These are phyloP conservation scores for Myrmophylax atrothorax DNA, from an alignment of 2,113 vertebrate genomes.

Conservation along the genomic window DNA sequence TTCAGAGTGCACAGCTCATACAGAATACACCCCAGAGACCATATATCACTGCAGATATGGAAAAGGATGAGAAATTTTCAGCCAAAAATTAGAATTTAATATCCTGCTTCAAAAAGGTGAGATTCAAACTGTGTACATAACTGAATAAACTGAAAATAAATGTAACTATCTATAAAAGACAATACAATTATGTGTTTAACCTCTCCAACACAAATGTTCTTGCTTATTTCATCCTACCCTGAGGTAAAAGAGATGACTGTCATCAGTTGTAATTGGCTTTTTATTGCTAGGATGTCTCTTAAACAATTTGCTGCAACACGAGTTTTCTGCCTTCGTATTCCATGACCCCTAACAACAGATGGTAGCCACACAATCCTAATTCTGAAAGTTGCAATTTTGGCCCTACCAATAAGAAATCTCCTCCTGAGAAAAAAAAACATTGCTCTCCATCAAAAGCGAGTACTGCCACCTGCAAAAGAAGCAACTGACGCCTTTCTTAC, in stretches of 20 bases:
- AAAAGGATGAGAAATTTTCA: background rate
- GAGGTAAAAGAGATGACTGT: background rate
- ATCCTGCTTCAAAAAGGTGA: background rate
- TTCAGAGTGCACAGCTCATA: constrained; percentile 92
- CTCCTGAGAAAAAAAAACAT: background rate
- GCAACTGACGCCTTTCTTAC: background rate
- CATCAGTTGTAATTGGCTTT: background rate
- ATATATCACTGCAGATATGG: constrained; percentile 86
- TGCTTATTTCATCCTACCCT: background rate
- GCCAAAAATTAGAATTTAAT: background rate
- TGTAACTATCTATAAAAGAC: background rate
- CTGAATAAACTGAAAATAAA: background rate
- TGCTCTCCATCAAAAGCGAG: background rate
- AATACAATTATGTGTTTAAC: background rate
- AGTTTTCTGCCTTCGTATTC: background rate
- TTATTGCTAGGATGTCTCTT: background rate
- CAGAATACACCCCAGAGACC: constrained; percentile 93
- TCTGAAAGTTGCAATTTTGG: background rate
- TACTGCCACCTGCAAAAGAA: background rate
- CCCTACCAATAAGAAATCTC: background rate
- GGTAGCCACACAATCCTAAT: background rate
- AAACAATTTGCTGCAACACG: background rate
- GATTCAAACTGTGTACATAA: background rate
- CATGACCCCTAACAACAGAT: background rate
- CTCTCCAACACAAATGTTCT: background rate